A percentile compares a stretch with the other conserved stretches of the same genome.
Conservation (phyloP, 1,140 invertebrate species). For the Drosophila lini region DNA sequence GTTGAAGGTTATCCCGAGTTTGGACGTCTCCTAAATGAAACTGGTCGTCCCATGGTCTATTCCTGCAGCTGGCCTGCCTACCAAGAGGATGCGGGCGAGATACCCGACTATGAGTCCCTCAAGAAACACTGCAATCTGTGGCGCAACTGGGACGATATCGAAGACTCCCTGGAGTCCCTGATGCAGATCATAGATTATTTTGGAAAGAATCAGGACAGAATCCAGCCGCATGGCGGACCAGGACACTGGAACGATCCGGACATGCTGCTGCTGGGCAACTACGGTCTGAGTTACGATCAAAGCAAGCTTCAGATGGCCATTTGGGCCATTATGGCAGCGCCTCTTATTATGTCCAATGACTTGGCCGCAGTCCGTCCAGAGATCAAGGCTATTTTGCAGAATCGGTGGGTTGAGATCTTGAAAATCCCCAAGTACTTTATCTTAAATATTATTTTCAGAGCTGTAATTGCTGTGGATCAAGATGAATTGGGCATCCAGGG, state of each 20-base stretch:
- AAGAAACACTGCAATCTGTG: conserved; percentile 94
- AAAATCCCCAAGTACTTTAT: conserved; percentile 84
- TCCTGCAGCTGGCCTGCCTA: conserved; percentile 96
- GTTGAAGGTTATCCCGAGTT: conserved; percentile 89
- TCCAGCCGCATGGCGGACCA: conserved; percentile 90
- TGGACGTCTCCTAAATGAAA: conserved; percentile 89
- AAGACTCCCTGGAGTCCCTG: conserved; percentile 92
- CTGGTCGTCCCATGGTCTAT: conserved; percentile 93
- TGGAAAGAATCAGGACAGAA: conserved; percentile 89
- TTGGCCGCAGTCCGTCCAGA: conserved; percentile 89
- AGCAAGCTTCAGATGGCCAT: conserved; percentile 94
- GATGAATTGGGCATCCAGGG: conserved; percentile 89
- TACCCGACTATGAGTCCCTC: conserved; percentile 93
- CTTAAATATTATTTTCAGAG: conserved; percentile 85
- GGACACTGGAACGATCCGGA: conserved; percentile 97
- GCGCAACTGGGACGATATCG: conserved; percentile 94
- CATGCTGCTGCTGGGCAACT: conserved; percentile 94
- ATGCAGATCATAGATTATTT: conserved; percentile 92
- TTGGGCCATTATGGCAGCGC: conserved; percentile 95
- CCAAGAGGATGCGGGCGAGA: conserved; percentile 93
- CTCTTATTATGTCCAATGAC: conserved; percentile 95
- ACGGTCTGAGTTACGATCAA: conserved; percentile 93
- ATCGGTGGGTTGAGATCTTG: conserved; percentile 83
- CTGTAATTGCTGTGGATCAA: conserved; percentile 93
- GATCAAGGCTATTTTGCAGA: conserved; percentile 91